Percentiles rank a stretch among this genome's conserved stretches.
phyloP scores from a whole-genome alignment of 2,797 vertebrate species.

The Thunnus albacares region DNA sequence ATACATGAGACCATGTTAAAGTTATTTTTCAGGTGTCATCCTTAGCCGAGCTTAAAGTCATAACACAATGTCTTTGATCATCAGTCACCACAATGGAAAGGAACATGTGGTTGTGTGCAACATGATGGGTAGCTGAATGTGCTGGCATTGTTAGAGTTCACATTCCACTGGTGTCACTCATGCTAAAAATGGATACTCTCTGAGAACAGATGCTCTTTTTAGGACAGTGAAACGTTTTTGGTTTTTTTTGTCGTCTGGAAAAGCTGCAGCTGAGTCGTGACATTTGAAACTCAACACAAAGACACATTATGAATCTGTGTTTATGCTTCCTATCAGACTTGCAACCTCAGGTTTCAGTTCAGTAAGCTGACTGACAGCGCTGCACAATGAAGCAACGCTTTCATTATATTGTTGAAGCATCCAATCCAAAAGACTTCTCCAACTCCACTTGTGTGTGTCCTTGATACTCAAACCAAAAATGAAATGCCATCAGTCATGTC shows the following conservation, averaged over 20 bases:
- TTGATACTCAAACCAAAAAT: conserved; percentile 45
- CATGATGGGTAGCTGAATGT: conserved; percentile 29
- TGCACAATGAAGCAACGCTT: conserved; percentile 46
- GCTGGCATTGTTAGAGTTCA: conserved; percentile 39
- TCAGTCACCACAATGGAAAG: conserved; percentile 10
- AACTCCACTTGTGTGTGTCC: conserved; percentile 39
- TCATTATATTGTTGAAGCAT: conserved; percentile 33
- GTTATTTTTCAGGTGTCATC: conserved; percentile 39
- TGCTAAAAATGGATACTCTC: conserved; percentile 42
- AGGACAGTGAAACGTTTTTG: neutral
- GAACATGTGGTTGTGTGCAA: conserved; percentile 13
- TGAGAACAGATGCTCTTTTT: conserved; percentile 43
- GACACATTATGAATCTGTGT: conserved; percentile 40
- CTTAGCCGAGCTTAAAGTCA: conserved; percentile 34
- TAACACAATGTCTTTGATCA: conserved; percentile 34
- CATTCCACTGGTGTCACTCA: conserved; percentile 20
- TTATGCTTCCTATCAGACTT: conserved; percentile 27
- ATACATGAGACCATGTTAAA: conserved; percentile 7
- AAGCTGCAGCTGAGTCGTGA: conserved; percentile 36
- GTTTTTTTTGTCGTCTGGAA: conserved; percentile 31
- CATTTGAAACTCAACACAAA: conserved; percentile 53
- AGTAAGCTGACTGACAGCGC: conserved; percentile 49
- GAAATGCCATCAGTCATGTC: conserved; percentile 57
- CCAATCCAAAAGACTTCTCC: conserved; percentile 29
- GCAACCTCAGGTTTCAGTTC: conserved; percentile 51